Conservation (phyloP, 2,113 vertebrate genomes). For the Pristiophorus japonicus region DNA sequence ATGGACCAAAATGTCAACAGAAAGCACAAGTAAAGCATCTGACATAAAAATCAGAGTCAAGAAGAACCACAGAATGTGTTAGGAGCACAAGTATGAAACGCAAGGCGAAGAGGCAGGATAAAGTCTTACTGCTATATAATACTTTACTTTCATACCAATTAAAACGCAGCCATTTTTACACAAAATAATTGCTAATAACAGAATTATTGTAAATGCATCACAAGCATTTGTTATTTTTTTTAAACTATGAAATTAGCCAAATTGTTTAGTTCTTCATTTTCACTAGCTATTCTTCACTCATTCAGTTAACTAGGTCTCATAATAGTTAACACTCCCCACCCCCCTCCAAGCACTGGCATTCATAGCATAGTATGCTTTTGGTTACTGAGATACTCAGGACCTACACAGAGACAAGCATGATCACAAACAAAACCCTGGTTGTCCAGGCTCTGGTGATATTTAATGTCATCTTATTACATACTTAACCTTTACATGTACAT, state of each 20-base stretch:
- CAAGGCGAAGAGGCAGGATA: not conserved
- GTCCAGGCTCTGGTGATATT: not conserved
- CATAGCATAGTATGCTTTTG: not conserved
- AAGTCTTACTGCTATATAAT: not conserved
- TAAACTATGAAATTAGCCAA: not conserved
- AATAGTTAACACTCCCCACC: not conserved
- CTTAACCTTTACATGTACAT: not conserved
- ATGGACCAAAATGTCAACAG: not conserved
- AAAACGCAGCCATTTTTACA: not conserved
- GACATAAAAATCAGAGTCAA: not conserved
- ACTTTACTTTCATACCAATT: not conserved
- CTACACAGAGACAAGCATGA: not conserved
- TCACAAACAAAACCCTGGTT: not conserved
- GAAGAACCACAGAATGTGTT: not conserved
- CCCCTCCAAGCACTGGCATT: not conserved
- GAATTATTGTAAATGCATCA: not conserved
- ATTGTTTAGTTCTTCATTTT: not conserved
- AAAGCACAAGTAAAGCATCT: not conserved
- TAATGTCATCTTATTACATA: not conserved
- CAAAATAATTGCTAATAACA: not conserved
- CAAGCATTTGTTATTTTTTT: not conserved
- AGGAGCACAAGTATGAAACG: not conserved
- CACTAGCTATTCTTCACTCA: not conserved
- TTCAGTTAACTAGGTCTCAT: not conserved
- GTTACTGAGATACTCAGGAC: not conserved